A percentile compares a stretch with the other conserved stretches of the same genome.
phyloP scores from a whole-genome alignment of 2,113 vertebrate species.

The Phoxinus phoxinus region DNA sequence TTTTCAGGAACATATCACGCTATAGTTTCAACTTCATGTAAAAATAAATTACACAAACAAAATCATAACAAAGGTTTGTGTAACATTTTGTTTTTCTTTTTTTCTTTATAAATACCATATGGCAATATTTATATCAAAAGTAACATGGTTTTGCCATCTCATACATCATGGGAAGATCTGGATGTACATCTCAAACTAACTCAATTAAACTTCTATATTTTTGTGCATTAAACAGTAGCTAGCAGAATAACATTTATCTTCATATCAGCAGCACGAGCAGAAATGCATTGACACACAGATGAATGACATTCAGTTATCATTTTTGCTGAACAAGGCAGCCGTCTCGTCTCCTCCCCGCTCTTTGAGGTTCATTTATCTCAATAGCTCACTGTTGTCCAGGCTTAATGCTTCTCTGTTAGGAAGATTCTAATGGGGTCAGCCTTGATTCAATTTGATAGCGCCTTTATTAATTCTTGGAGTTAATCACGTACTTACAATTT shows the following conservation, averaged over 20 bases:
- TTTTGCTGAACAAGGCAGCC: conserved; percentile 2
- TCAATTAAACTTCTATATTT: too few species aligned
- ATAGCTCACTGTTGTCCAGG: not conserved
- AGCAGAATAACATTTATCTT: not conserved
- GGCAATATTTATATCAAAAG: too few species aligned
- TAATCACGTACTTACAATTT: conserved; percentile 65
- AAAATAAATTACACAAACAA: too few species aligned
- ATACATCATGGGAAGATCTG: not conserved
- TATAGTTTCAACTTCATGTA: too few species aligned
- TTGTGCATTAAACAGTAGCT: not conserved
- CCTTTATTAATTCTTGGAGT: conserved; percentile 65
- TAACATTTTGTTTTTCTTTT: too few species aligned
- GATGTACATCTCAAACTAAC: too few species aligned
- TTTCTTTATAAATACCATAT: too few species aligned
- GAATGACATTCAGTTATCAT: not conserved
- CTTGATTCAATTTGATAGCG: conserved; percentile 61
- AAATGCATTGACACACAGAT: not conserved
- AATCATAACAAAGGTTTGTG: too few species aligned
- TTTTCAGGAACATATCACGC: too few species aligned
- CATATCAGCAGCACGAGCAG: not conserved
- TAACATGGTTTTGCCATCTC: not conserved
- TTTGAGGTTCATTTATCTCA: not conserved
- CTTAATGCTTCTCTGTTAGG: conserved; percentile 3
- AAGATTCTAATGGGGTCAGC: conserved; percentile 50
- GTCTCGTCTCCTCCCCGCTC: not conserved